Evolutionary conservation across 1,140 invertebrate genomes (phyloP).

Genomic region (Pseudomyrmex pallidus): DNA sequence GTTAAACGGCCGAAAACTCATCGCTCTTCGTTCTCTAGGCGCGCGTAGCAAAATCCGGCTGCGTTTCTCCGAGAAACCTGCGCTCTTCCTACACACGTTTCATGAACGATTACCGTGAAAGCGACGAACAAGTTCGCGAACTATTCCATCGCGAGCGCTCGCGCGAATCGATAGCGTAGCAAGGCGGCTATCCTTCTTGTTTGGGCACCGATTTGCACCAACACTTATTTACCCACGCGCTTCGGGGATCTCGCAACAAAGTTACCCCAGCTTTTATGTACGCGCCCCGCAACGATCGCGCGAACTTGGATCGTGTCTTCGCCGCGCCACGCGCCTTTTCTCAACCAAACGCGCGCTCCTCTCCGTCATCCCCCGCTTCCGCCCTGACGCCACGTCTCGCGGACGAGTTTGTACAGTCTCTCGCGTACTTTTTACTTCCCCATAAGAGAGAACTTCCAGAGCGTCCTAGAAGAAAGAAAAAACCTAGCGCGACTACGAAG

Average conservation of each 20-base stretch:
- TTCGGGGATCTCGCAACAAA: conserved; percentile 47
- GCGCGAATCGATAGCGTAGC: conserved; percentile 31
- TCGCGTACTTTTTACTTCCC: conserved; percentile 51
- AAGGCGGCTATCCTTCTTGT: conserved; percentile 11
- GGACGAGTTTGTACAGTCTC: conserved; percentile 28
- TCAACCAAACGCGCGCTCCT: background rate
- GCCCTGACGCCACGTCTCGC: conserved; percentile 20
- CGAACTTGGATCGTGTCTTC: conserved; percentile 51
- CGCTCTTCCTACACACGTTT: background rate
- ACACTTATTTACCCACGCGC: conserved; percentile 5
- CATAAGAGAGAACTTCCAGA: conserved; percentile 45
- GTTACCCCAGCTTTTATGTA: conserved; percentile 32
- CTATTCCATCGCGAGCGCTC: conserved; percentile 26
- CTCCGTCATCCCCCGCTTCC: conserved; percentile 6
- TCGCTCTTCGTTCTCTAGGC: conserved; percentile 28
- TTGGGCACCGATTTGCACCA: conserved; percentile 40
- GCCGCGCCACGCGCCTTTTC: conserved; percentile 19
- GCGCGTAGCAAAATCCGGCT: no score
- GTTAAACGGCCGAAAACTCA: conserved; percentile 55
- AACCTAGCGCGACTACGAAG: conserved; percentile 31
- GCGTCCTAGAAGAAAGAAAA: background rate
- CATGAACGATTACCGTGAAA: conserved; percentile 31
- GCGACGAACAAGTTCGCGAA: conserved; percentile 40
- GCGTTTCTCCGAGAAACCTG: no score
- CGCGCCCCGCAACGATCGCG: conserved; percentile 31